phyloP scores from a whole-genome alignment of 1,140 invertebrate genomes.

The Eufriesea mexicana region DNA sequence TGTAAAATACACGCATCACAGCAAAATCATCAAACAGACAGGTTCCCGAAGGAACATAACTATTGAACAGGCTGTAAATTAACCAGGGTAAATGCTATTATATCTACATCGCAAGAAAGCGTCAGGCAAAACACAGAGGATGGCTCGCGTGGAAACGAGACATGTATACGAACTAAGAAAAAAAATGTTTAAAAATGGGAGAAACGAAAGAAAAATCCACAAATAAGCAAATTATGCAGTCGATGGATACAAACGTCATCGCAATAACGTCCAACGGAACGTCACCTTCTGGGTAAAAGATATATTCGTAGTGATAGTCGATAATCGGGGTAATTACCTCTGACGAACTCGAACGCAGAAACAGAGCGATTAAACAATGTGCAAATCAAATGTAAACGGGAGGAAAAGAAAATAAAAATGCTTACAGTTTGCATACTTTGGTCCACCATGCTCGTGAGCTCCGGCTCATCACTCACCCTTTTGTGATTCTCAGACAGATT shows the following conservation, averaged over 20 bases:
- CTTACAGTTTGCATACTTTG: constrained; percentile 85
- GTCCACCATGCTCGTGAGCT: constrained; percentile 82
- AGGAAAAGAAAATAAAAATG: constrained; percentile 81
- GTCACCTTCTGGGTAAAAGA: constrained; percentile 15
- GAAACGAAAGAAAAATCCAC: background rate
- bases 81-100: constrained; percentile 2
- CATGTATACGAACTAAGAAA: constrained; percentile 9
- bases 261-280: constrained; percentile 29
- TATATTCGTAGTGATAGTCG: constrained; percentile 39
- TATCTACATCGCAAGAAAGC: background rate
- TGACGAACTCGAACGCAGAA: constrained; percentile 73
- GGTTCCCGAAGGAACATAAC: background rate
- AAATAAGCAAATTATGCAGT: constrained; percentile 25
- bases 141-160: background rate
- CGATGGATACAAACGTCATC: constrained; percentile 44
- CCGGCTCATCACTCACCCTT: constrained; percentile 92
- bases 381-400: constrained; percentile 70
- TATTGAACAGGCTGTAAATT: background rate
- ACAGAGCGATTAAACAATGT: constrained; percentile 71
- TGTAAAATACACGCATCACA: constrained; percentile 9
- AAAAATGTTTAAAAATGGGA: background rate
- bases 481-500: constrained; percentile 97
- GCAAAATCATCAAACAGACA: background rate
- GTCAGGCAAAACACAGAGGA: background rate
- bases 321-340: constrained; percentile 73